These are phyloP conservation scores for Oreochromis aureus DNA, from an alignment of 2,113 vertebrate genomes.

Conservation along the genomic window DNA sequence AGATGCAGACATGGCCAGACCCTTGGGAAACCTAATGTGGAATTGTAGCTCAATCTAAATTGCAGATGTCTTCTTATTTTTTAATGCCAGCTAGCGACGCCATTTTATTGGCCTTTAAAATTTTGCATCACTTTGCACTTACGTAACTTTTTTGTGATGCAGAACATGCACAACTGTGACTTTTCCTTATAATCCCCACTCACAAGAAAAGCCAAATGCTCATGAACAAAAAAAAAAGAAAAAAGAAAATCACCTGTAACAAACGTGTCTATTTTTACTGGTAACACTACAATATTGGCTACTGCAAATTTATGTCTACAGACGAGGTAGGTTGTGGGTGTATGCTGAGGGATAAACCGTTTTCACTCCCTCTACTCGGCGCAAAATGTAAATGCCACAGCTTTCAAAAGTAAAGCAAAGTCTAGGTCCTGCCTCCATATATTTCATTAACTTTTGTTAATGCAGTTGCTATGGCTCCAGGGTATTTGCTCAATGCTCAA, in stretches of 20 bases:
- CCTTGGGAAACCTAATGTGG: slow-evolving; percentile 39
- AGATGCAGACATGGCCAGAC: slow-evolving; percentile 54
- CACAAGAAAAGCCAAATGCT: neutral
- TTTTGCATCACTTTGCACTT: slow-evolving; percentile 45
- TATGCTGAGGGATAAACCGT: neutral
- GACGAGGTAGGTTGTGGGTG: neutral
- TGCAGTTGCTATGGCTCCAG: slow-evolving; percentile 65
- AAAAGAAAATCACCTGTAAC: neutral
- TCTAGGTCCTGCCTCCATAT: slow-evolving; percentile 46
- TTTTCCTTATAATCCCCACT: neutral
- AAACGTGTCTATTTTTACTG: neutral
- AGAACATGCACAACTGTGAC: neutral
- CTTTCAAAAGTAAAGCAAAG: slow-evolving; percentile 61
- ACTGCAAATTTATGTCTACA: neutral
- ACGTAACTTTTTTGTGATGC: slow-evolving; percentile 18
- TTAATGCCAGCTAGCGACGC: slow-evolving; percentile 21
- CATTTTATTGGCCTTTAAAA: slow-evolving; percentile 27
- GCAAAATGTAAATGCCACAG: slow-evolving; percentile 61
- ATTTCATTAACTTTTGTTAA: slow-evolving; percentile 76
- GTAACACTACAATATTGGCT: neutral
- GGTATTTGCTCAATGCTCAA: slow-evolving; percentile 69
- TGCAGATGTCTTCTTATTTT: slow-evolving; percentile 45
- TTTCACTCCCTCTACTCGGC: slow-evolving; percentile 6
- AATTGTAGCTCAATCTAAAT: slow-evolving; percentile 60
- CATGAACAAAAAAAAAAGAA: neutral